Evolutionary conservation across 1,140 invertebrate genomes (phyloP).

Genomic region (Conus ventricosus): DNA sequence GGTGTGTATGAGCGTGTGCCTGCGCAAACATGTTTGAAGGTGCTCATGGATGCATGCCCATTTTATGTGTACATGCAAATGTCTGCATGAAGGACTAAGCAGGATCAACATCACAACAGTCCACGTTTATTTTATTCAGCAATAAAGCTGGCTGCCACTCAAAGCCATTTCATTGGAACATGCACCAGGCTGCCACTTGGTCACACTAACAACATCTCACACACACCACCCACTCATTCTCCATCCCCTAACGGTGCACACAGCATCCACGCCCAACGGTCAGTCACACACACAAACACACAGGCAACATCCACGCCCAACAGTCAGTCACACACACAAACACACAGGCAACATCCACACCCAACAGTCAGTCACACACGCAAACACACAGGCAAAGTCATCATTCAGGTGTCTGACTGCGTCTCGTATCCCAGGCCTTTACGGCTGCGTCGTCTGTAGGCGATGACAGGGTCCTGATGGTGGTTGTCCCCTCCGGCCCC

Average conservation of each 20-base stretch:
- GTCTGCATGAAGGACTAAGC: background rate
- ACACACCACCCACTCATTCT: too few relatives aligned
- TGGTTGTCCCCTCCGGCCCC: slow-evolving; percentile 65
- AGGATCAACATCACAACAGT: too few relatives aligned
- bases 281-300: too few relatives aligned
- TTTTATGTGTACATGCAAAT: background rate
- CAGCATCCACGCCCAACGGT: too few relatives aligned
- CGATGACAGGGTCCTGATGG: slow-evolving; percentile 64
- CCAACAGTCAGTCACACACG: background rate
- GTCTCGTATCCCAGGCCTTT: slow-evolving; percentile 59
- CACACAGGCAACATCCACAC: background rate
- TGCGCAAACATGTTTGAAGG: background rate
- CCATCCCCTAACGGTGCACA: too few relatives aligned
- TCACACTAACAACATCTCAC: too few relatives aligned
- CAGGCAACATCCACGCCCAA: too few relatives aligned
- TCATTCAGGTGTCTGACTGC: slow-evolving; percentile 21
- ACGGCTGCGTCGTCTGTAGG: slow-evolving; percentile 51
- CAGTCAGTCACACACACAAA: background rate
- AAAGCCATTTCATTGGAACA: too few relatives aligned
- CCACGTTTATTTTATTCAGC: too few relatives aligned
- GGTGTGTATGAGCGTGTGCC: slow-evolving; percentile 4
- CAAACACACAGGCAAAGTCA: background rate
- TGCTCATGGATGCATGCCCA: background rate
- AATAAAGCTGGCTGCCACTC: too few relatives aligned
- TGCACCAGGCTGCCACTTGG: too few relatives aligned